A percentile compares a stretch with the other conserved stretches of the same genome.
Evolutionary conservation across 2,797 vertebrate genomes (phyloP).

Genomic region (Siniperca obscura): DNA sequence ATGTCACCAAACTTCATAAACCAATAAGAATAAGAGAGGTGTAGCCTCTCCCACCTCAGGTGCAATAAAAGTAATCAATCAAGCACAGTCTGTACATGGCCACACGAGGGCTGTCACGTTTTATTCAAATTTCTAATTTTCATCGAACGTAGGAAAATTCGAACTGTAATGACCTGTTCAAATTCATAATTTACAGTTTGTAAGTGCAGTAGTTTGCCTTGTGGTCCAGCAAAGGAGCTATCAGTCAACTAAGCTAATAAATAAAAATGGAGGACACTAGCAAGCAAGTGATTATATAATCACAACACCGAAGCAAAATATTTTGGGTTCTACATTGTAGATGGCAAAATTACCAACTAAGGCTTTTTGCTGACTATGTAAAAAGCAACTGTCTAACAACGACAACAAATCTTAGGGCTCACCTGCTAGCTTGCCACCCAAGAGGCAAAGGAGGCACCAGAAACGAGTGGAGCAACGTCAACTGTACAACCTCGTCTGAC

Average conservation of each 20-base stretch:
- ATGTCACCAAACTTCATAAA: conserved; percentile 3
- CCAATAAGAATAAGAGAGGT: background rate
- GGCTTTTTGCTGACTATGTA: background rate
- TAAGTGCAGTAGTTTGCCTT: background rate
- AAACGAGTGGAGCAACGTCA: background rate
- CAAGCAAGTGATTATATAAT: background rate
- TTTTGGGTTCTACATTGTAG: background rate
- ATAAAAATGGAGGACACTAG: background rate
- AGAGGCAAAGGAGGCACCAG: background rate
- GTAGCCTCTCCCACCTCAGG: background rate
- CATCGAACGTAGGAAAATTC: background rate
- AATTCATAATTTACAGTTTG: background rate
- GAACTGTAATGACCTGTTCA: background rate
- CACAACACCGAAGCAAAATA: background rate
- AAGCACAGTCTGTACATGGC: background rate
- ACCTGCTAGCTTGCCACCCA: background rate
- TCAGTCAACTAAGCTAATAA: background rate
- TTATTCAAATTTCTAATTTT: background rate
- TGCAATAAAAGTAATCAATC: conserved; percentile 19
- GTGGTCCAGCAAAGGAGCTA: background rate
- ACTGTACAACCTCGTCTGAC: background rate
- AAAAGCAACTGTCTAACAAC: background rate
- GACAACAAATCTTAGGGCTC: background rate
- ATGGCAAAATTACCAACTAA: background rate
- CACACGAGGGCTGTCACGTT: background rate